phyloP scores from a whole-genome alignment of 2,888 invertebrate genomes.

The Allophyes oxyacanthae region DNA sequence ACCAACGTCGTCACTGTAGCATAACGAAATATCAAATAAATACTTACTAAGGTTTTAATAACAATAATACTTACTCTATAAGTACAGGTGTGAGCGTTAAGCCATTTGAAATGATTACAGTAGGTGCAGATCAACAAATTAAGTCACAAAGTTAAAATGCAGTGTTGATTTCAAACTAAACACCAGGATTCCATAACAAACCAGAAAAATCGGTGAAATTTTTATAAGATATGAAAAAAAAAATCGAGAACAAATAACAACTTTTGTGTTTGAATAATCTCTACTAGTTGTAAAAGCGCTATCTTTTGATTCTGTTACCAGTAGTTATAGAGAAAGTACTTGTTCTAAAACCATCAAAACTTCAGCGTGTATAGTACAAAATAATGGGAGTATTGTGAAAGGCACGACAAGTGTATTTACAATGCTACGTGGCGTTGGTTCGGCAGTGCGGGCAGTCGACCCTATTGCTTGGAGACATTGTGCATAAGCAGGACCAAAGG shows the following conservation, averaged over 20 bases:
- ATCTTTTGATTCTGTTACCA: too few relatives aligned
- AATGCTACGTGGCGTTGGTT: slow-evolving; percentile 78
- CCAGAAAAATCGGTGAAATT: too few relatives aligned
- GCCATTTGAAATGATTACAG: too few relatives aligned
- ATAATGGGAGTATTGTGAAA: slow-evolving; percentile 37
- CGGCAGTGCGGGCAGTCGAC: slow-evolving; percentile 73
- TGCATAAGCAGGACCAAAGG: slow-evolving; percentile 30
- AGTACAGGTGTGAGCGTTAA: background rate
- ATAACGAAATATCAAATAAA: slow-evolving; percentile 67
- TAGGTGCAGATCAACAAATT: too few relatives aligned
- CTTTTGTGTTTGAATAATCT: too few relatives aligned
- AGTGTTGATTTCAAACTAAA: too few relatives aligned
- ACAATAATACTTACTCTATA: slow-evolving; percentile 1
- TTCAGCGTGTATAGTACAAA: slow-evolving; percentile 16
- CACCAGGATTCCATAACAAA: too few relatives aligned
- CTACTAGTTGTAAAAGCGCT: too few relatives aligned
- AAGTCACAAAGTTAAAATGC: too few relatives aligned
- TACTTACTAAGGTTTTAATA: slow-evolving; percentile 28
- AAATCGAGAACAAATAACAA: too few relatives aligned
- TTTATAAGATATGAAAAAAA: too few relatives aligned
- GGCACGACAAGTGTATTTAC: slow-evolving; percentile 79
- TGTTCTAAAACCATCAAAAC: background rate
- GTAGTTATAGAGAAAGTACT: background rate
- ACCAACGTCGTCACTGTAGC: slow-evolving; percentile 85
- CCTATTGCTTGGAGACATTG: slow-evolving; percentile 44